Conservation (phyloP, 2,113 vertebrate species). For the Urocitellus parryii region DNA sequence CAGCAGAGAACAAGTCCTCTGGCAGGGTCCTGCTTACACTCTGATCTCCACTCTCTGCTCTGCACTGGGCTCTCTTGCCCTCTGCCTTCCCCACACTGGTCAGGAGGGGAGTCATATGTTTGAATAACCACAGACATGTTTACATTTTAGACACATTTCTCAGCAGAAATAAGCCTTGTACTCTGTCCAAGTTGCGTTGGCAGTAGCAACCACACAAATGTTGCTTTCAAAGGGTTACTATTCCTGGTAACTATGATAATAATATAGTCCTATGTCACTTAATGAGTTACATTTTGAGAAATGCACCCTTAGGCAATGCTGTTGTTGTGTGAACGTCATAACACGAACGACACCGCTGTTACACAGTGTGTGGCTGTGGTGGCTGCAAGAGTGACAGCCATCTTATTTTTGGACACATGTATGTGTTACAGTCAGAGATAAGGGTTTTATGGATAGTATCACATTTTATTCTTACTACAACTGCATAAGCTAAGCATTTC, state of each 20-base stretch:
- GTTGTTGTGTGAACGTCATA: neutral
- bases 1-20: neutral
- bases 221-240: neutral
- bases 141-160: neutral
- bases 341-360: neutral
- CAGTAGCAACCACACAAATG: neutral
- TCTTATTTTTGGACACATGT: neutral
- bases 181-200: fast-evolving
- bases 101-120: neutral
- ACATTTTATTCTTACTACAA: neutral
- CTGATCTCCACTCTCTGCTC: fast-evolving
- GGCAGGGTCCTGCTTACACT: no score
- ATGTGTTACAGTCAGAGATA: neutral
- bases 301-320: neutral
- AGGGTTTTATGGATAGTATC: neutral
- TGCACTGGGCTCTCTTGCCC: neutral
- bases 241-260: neutral
- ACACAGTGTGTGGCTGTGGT: fast-evolving
- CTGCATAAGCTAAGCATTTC: neutral
- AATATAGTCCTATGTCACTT: neutral
- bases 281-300: neutral
- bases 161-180: neutral
- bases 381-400: neutral
- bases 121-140: neutral
- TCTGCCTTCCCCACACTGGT: neutral